These are phyloP conservation scores for Vireo altiloquus DNA, from an alignment of 2,113 vertebrate species.

Conservation along the genomic window DNA sequence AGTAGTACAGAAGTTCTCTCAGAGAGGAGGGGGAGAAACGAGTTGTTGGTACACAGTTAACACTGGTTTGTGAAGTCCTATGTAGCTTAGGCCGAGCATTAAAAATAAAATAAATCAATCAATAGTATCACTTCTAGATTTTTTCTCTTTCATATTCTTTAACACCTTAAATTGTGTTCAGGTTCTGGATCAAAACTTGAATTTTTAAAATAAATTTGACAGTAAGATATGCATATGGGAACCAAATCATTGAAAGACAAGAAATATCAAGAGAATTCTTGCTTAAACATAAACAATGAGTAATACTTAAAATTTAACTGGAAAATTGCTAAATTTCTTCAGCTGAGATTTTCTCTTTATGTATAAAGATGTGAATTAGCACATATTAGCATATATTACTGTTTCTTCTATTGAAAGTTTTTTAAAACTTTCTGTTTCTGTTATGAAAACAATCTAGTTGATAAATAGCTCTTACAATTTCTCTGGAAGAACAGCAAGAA, in stretches of 20 bases:
- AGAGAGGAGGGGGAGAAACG: not conserved
- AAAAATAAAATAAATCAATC: not conserved
- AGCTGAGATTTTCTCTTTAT: not conserved
- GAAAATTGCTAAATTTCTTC: not conserved
- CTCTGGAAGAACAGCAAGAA: not conserved
- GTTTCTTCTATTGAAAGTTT: not conserved
- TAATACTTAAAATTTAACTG: not conserved
- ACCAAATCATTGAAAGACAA: not conserved
- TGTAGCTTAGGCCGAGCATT: not conserved
- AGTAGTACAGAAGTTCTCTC: not conserved
- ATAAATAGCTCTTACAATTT: not conserved
- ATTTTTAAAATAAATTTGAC: not conserved
- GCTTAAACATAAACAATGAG: not conserved
- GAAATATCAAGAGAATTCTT: not conserved
- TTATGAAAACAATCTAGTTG: not conserved
- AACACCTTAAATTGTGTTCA: not conserved
- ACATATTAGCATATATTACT: not conserved
- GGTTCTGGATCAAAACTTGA: not conserved
- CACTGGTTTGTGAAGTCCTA: not conserved
- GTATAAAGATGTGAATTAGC: not conserved
- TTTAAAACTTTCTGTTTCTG: not conserved
- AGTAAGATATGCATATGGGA: not conserved
- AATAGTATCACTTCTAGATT: not conserved
- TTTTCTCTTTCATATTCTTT: not conserved
- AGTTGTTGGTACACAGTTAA: not conserved